Evolutionary conservation across 2,113 vertebrate species (phyloP).

Genomic region (Ciconia maguari): DNA sequence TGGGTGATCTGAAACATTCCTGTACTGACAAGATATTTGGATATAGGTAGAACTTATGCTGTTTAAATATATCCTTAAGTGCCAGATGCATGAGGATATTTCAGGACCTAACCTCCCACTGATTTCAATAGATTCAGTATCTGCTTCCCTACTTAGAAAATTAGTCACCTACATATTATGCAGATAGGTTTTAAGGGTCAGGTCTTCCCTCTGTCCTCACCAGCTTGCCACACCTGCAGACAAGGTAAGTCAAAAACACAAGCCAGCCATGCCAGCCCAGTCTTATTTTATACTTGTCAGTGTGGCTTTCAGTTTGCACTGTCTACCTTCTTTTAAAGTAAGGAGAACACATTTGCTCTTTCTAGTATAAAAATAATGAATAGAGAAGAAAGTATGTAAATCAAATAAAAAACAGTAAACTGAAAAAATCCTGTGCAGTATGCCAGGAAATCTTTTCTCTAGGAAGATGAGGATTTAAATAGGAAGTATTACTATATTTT

Average conservation of each 20-base stretch:
- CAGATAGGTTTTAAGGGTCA: neutral
- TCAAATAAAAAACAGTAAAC: neutral
- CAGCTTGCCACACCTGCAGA: neutral
- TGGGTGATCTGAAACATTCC: neutral
- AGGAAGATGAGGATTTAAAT: neutral
- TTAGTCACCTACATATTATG: neutral
- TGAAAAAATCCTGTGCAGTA: neutral
- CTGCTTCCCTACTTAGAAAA: neutral
- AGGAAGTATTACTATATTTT: neutral
- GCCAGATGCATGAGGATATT: constrained; percentile 1
- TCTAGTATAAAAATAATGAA: neutral
- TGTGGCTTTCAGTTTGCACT: neutral
- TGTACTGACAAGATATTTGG: neutral
- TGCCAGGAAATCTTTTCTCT: neutral
- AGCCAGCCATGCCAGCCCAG: neutral
- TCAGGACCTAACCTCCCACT: neutral
- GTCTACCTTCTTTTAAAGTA: neutral
- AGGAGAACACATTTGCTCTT: neutral
- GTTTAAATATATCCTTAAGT: neutral
- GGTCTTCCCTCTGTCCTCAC: neutral
- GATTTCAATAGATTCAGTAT: neutral
- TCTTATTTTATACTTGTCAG: neutral
- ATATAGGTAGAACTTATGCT: neutral
- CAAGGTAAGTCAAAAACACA: neutral
- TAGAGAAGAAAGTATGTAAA: neutral